phyloP scores from a whole-genome alignment of 2,888 invertebrate species.

The Pyralis farinalis region DNA sequence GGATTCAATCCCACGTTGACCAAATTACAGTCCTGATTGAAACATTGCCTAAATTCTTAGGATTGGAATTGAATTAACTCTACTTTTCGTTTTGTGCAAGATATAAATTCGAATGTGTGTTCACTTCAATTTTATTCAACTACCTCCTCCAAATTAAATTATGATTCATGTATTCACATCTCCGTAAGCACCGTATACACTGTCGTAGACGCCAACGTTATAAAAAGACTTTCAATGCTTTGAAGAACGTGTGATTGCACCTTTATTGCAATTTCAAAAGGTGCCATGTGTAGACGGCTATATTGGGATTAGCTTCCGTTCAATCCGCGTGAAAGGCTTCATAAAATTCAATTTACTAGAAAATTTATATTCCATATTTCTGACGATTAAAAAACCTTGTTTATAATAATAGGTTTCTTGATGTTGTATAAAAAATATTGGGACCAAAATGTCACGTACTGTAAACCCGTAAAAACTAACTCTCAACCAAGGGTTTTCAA shows the following conservation, averaged over 20 bases:
- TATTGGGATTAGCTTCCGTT: slow-evolving; percentile 18
- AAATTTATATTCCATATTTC: not conserved
- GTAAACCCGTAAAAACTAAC: too few species aligned
- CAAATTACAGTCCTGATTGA: too few species aligned
- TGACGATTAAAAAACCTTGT: too few species aligned
- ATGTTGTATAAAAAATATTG: too few species aligned
- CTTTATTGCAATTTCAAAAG: slow-evolving; percentile 59
- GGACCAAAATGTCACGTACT: too few species aligned
- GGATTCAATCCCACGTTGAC: too few species aligned
- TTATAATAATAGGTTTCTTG: too few species aligned
- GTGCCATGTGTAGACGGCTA: slow-evolving; percentile 18
- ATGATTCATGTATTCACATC: slow-evolving; percentile 7
- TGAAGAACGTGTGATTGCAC: slow-evolving; percentile 62
- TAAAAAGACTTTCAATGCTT: slow-evolving; percentile 49
- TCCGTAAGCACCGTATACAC: not conserved
- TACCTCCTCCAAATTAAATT: slow-evolving; percentile 7
- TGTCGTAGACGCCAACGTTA: slow-evolving; percentile 18
- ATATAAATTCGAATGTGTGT: too few species aligned
- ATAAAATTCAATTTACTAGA: slow-evolving; percentile 35
- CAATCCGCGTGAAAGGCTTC: slow-evolving; percentile 23
- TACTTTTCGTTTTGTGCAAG: too few species aligned
- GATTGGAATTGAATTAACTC: too few species aligned
- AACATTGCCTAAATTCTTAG: too few species aligned
- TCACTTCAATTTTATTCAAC: not conserved
- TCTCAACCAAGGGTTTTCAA: too few species aligned